phyloP scores from a whole-genome alignment of 1,140 invertebrate genomes.

The Formica exsecta region DNA sequence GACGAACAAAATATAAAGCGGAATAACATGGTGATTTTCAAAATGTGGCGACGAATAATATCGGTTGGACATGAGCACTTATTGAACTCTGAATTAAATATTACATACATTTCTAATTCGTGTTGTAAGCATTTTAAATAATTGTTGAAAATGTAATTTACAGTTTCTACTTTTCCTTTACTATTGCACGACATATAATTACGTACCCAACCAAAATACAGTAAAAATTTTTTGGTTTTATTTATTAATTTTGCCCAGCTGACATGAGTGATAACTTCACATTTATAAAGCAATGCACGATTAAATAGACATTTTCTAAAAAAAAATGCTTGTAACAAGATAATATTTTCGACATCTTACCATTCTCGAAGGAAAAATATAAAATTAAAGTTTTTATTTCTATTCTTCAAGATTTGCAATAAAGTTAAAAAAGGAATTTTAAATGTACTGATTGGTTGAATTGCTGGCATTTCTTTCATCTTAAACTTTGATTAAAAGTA shows the following conservation, averaged over 20 bases:
- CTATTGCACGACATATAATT: neutral
- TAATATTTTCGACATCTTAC: neutral
- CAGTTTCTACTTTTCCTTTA: neutral
- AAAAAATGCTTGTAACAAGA: neutral
- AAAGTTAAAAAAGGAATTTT: no score
- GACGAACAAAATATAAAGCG: slow-evolving; percentile 43
- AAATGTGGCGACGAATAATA: slow-evolving; percentile 16
- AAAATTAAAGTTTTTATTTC: neutral
- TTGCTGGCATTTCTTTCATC: no score
- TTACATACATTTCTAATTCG: neutral
- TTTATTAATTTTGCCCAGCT: neutral
- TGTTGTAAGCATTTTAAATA: slow-evolving; percentile 12
- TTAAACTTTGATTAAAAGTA: neutral
- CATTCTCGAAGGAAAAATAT: neutral
- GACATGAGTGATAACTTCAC: neutral
- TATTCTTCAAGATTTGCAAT: no score
- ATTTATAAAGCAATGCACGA: neutral
- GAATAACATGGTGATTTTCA: slow-evolving; percentile 18
- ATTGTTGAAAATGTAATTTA: neutral
- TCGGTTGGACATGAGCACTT: neutral
- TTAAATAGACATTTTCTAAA: neutral
- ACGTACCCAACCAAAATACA: neutral
- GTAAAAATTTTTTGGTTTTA: neutral
- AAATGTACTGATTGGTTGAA: neutral
- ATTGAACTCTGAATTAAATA: slow-evolving; percentile 1